Base-by-base conservation (phyloP, 2,888 invertebrate species). In the Herminia tarsipennalis region DNA sequence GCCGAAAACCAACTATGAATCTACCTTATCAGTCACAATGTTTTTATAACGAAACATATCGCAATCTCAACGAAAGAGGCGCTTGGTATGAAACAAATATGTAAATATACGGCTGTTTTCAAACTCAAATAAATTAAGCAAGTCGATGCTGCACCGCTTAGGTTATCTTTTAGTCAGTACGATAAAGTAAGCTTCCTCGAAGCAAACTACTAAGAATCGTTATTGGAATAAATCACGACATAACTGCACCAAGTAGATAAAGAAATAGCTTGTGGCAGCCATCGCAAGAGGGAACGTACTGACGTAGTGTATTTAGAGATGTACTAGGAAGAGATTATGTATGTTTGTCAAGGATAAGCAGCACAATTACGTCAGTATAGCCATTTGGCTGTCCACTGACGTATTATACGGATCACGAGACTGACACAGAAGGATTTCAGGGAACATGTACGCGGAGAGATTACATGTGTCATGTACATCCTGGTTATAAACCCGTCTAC, bases 181-280 rank as follows among this genome's bases (percentile, higher is more conserved):
- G 62, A 70, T 69, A 73, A 66, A 62, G 39, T 40, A 37, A 56
- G 46, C 51, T 66, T 63, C 51, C 54, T 56, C 40, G 48, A 47
- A 56, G 54, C 45, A 54, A 56, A 56, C 55, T 65, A 56, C 48
- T 51, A 33, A 45, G 42, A 49, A 56, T 57, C 61, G 46, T 64
- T 66, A 56, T 62, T 60, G 52, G 49, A 61, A 74, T 70, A 70
- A 74, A 72, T 73, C 67, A 70, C 63, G 50, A 48, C 38, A 52
- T 54, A 64, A 52, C 56, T 54, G 61, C 55, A 56, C 61, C 58
- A 34, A 40, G 44, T 39, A 58, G 60, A 62, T 71, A 71, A 63
- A 70, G 62, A 68, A 66, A 62, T 62, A 61, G 50, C 44, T 64
- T 56, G 66, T 57, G 56, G 47, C 3, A 34, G n/a, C 56, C 38